A percentile compares a stretch with the other conserved stretches of the same genome.
These are phyloP conservation scores for Arvicanthis niloticus DNA, from an alignment of 2,113 vertebrate genomes.

Conservation along the genomic window DNA sequence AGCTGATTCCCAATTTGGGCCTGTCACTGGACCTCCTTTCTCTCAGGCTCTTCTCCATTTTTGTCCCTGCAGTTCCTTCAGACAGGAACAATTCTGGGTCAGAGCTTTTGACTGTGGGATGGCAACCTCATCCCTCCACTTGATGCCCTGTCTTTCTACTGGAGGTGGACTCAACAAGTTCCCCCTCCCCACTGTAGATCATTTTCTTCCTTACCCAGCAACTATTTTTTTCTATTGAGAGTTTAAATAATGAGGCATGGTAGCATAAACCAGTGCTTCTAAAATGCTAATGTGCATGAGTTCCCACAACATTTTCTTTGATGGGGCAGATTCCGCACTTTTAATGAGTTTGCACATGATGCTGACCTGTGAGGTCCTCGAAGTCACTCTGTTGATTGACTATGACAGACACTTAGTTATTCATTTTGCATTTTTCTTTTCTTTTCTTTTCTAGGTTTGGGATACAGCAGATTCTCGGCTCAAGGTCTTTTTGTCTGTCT, in stretches of 20 bases:
- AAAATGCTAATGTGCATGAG: conserved; percentile 13
- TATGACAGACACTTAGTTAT: neutral
- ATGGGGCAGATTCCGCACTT: conserved; percentile 24
- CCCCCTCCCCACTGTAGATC: no score
- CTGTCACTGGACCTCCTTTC: no score
- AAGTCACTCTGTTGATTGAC: conserved; percentile 14
- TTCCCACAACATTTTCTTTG: conserved; percentile 19
- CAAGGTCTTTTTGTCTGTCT: neutral
- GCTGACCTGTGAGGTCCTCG: conserved; percentile 26
- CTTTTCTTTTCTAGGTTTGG: neutral
- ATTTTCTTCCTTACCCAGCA: conserved; percentile 47
- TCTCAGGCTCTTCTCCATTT: no score
- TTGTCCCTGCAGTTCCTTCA: no score
- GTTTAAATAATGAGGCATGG: conserved; percentile 22
- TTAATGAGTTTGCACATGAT: conserved; percentile 15
- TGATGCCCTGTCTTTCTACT: no score
- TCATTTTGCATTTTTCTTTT: neutral
- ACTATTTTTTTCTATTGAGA: neutral
- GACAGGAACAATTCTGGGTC: no score
- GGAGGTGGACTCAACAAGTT: no score
- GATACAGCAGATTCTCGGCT: conserved; percentile 39
- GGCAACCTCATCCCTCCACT: no score
- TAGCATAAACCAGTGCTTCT: conserved; percentile 29
- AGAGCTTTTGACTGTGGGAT: no score
- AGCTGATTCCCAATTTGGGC: no score